A percentile compares a stretch with the other conserved stretches of the same genome.
Conservation (phyloP, 2,797 vertebrate species). For the Enteromius anoplus region DNA sequence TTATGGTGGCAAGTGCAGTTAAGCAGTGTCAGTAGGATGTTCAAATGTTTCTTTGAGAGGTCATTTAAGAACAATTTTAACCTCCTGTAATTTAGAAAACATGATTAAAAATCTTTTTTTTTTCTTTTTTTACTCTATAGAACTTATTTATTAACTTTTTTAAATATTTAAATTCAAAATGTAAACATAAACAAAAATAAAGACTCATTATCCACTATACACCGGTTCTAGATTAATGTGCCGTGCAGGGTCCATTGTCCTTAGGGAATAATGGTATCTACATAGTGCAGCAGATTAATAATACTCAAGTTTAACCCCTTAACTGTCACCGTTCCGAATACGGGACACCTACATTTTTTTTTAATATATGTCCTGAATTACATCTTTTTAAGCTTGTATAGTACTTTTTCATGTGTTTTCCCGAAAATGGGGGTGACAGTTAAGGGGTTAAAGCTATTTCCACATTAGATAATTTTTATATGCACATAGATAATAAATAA, state of each 20-base stretch:
- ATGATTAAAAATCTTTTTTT: background rate
- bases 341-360: too few relatives aligned
- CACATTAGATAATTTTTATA: background rate
- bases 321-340: too few relatives aligned
- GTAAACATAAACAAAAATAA: background rate
- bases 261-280: background rate
- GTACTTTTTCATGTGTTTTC: too few relatives aligned
- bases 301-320: background rate
- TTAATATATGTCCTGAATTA: too few relatives aligned
- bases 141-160: too few relatives aligned
- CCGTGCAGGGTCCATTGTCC: background rate
- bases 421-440: too few relatives aligned
- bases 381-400: too few relatives aligned
- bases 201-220: background rate
- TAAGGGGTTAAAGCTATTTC: background rate
- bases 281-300: background rate
- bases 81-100: background rate
- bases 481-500: background rate
- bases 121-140: too few relatives aligned
- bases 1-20: background rate
- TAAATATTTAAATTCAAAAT: background rate
- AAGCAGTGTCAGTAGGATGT: background rate
- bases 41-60: background rate
- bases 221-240: background rate
- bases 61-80: background rate